Evolutionary conservation across 2,113 vertebrate species (phyloP).

Genomic region (Marcusenius ussheri): DNA sequence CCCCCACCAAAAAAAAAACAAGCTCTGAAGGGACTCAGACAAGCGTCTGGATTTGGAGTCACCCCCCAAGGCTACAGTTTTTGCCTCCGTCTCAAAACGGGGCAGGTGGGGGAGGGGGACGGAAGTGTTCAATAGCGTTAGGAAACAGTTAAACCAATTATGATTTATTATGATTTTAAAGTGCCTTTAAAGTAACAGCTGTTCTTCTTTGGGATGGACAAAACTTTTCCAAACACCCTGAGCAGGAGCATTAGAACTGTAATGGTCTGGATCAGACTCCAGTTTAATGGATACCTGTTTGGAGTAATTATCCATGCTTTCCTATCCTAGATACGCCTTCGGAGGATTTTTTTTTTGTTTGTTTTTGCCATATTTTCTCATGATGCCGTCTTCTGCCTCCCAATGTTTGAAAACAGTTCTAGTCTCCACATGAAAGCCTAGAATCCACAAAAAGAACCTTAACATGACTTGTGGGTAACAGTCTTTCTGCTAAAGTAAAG

Average conservation of each 20-base stretch:
- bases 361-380: slow-evolving; percentile 33
- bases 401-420: slow-evolving; percentile 87
- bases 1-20: slow-evolving; percentile 10
- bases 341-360: slow-evolving; percentile 40
- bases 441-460: slow-evolving; percentile 84
- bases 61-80: neutral
- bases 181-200: slow-evolving; percentile 44
- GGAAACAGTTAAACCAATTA: neutral
- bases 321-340: slow-evolving; percentile 85
- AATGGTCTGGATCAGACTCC: slow-evolving; percentile 63
- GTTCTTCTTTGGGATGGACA: slow-evolving; percentile 42
- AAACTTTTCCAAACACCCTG: neutral
- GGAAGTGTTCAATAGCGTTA: neutral
- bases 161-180: neutral
- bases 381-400: slow-evolving; percentile 74
- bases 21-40: slow-evolving; percentile 51
- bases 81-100: neutral
- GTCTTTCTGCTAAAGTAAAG: slow-evolving; percentile 85
- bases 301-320: slow-evolving; percentile 96
- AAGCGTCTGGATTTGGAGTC: slow-evolving; percentile 35
- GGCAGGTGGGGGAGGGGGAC: neutral
- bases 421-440: slow-evolving; percentile 88
- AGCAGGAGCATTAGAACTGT: slow-evolving; percentile 52
- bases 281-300: slow-evolving; percentile 91
- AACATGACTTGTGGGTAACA: slow-evolving; percentile 76